Evolutionary conservation across 1,140 invertebrate genomes (phyloP), one percentile per base, ranked within the genome.

Genomic region (Bemisia tabaci): DNA sequence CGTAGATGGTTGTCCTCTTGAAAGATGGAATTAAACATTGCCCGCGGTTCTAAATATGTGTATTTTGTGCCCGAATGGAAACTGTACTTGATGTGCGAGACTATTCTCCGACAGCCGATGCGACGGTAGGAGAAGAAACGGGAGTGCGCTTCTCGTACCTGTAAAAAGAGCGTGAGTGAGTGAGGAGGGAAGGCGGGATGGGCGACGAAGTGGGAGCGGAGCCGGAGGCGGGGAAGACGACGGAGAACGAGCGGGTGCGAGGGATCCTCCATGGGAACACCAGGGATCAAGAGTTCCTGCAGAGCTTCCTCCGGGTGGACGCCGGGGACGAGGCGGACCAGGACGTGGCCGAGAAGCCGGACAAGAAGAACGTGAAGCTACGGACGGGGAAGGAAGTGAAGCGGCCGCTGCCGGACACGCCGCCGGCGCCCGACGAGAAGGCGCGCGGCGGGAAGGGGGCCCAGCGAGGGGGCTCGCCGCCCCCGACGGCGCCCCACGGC

Each of bases 391-490:
- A 63, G 2, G 63, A 65, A 58, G 70, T 71, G 65, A 66, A 62
- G 27, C 22, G 60, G 26, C 58, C 12, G 27, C n/a, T 39, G 27
- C 24, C 26, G 24, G 21, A 59, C 12, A 23, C 27, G 21, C 72
- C 21, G 76, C 77, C 66, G 77, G 80, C 21, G 78, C 78, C 9
- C 61, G 70, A 23, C 70, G 21, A 59, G 59, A 64, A 58, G 22
- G 22, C 22, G 25, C 21, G n/a, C 59, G 24, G 26, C 17, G 59
- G 61, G 22, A 22, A 59, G 2, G 24, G n/a, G 1, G 23, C 22
- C 21, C 26, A 27, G 64, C 64, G 33, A 61, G 62, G 58, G 69
- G 63, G 60, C 68, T 27, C 26, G 67, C 62, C 65, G 68, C 67
- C 66, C 67, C 33, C 70, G 68, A 60, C 60, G 17, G 65, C 75